Conservation (phyloP, 2,888 invertebrate species). For the Rhorus exstirpatorius region DNA sequence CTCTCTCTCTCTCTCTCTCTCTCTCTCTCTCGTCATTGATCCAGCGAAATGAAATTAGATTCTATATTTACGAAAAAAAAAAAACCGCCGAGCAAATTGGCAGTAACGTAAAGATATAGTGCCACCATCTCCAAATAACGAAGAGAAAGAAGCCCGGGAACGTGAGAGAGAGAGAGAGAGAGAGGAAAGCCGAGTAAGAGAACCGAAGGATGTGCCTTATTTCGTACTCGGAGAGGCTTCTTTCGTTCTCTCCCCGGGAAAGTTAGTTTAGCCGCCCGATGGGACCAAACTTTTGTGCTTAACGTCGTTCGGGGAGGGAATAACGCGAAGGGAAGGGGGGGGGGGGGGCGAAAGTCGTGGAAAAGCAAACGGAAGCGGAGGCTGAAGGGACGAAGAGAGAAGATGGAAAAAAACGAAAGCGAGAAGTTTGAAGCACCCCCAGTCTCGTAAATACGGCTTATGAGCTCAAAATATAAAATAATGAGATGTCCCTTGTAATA, state of each 20-base stretch:
- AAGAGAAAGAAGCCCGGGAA: constrained; percentile 29
- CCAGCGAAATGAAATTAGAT: constrained; percentile 72
- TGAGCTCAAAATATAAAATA: constrained; percentile 81
- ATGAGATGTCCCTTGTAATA: constrained; percentile 80
- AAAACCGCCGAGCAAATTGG: constrained; percentile 72
- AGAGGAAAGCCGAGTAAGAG: constrained; percentile 1
- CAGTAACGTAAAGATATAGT: constrained; percentile 70
- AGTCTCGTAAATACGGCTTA: constrained; percentile 83
- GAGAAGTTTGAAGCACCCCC: constrained; percentile 53
- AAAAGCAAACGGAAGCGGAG: neutral
- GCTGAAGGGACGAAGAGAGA: neutral
- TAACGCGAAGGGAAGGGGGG: constrained; percentile 33
- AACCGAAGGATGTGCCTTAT: constrained; percentile 27
- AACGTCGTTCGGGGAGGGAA: constrained; percentile 55
- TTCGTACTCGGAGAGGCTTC: constrained; percentile 39
- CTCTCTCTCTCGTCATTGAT: constrained; percentile 57
- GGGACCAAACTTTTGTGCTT: constrained; percentile 76
- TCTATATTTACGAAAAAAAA: constrained; percentile 69
- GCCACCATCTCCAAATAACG: constrained; percentile 42
- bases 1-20: constrained; percentile 5
- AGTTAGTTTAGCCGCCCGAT: constrained; percentile 71
- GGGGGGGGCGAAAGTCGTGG: constrained; percentile 24
- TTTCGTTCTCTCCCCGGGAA: constrained; percentile 57
- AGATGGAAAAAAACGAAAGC: constrained; percentile 31
- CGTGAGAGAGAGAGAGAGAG: constrained; percentile 28